phyloP scores from a whole-genome alignment of 2,797 vertebrate genomes.

The Hafferia zeledoni region DNA sequence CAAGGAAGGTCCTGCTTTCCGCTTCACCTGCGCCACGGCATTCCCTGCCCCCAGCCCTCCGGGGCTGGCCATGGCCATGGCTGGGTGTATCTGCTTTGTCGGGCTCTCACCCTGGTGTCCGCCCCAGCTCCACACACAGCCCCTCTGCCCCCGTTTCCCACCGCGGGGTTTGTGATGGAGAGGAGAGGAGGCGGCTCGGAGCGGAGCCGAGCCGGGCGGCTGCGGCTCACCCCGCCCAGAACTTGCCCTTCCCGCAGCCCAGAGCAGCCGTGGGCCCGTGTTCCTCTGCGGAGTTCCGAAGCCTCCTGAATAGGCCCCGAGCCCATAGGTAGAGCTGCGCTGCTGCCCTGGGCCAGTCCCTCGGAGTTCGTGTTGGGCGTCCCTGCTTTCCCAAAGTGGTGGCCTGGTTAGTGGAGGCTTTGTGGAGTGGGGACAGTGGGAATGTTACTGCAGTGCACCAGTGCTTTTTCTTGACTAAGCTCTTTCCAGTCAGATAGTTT shows the following conservation, averaged over 20 bases:
- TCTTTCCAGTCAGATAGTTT: not conserved
- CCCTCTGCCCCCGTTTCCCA: accelerated
- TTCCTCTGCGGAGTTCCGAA: not conserved
- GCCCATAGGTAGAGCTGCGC: too few relatives aligned
- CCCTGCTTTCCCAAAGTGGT: not conserved
- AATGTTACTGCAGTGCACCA: not conserved
- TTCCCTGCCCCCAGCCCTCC: not conserved
- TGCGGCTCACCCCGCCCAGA: not conserved
- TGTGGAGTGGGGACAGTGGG: not conserved
- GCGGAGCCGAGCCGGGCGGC: not conserved
- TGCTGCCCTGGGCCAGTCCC: not conserved
- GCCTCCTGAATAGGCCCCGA: not conserved
- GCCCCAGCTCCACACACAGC: not conserved
- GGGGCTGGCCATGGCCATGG: accelerated
- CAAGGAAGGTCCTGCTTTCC: not conserved
- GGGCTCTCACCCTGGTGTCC: accelerated
- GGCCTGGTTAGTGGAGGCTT: not conserved
- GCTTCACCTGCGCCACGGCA: not conserved
- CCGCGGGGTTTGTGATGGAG: not conserved
- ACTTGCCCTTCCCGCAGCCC: accelerated
- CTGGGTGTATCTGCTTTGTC: accelerated
- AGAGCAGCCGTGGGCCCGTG: not conserved
- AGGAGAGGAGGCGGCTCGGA: not conserved
- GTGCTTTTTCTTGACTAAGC: not conserved
- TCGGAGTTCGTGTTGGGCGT: not conserved